Base-by-base conservation (phyloP, 2,797 vertebrate genomes). In the Jordanella pulchra region DNA sequence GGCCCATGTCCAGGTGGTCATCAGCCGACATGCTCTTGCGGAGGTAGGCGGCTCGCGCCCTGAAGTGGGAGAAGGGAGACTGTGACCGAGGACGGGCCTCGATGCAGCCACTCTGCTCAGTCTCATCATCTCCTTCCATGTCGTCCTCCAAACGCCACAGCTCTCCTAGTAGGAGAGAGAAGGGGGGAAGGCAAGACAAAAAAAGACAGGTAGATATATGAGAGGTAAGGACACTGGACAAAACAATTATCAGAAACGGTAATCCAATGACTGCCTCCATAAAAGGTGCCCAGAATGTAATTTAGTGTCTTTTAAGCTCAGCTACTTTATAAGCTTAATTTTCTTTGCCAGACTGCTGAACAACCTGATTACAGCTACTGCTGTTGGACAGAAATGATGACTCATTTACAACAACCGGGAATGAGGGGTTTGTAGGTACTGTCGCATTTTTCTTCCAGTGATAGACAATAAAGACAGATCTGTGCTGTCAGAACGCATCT, bases 11-110 rank as follows among this genome's bases (percentile, higher is more conserved):
- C 84, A 97, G 93, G 84, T 96, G 93, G 87, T 97, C 95, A 53
- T 97, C 97, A 0, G 96, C 95, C 0, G 97, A 97, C 71, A 96
- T 84, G 71, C 96, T 97, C 86, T 97, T 97, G 72, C 95, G 93
- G 63, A 97, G 95, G 90, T 97, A 96, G 45, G 96, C 95, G 1
- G 96, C 93, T 21, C 92, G 94, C 0, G 90, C 91, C 45, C 93
- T 90, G 80, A 96, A 94, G 84, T 95, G 94, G 71, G 94, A 93
- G 85, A 97, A 97, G 0, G 96, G 95, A 0, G 95, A 95, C 9
- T 96, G 89, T 0, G 95, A 94, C 66, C 91, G 93, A 0, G 93
- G 92, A 2, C 87, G 91, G 32, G 78, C 42, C 30, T 91, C 91
- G 0, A 60, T 39, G 74, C 75, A 51, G 13, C 58, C 70, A 0